A percentile compares a stretch with the other conserved stretches of the same genome.
Evolutionary conservation across 2,888 invertebrate genomes (phyloP).

Genomic region (Leptogaster cylindrica): DNA sequence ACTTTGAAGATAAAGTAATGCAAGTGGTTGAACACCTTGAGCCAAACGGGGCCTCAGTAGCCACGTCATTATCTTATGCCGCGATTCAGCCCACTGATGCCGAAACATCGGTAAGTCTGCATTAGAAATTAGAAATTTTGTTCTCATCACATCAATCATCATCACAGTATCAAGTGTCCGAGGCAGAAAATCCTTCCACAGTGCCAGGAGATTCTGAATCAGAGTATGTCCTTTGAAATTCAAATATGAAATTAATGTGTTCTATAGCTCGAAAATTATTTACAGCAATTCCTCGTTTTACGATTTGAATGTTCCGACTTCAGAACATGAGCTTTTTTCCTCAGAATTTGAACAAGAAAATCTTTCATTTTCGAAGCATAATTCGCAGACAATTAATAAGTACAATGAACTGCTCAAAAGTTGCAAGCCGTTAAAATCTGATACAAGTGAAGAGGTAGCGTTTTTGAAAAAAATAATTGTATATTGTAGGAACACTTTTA

Average conservation of each 20-base stretch:
- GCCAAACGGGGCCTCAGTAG: neutral
- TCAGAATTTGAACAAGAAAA: slow-evolving; percentile 24
- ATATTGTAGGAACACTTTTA: neutral
- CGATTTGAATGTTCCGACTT: slow-evolving; percentile 27
- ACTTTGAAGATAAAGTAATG: neutral
- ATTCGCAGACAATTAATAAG: slow-evolving; percentile 28
- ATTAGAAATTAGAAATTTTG: neutral
- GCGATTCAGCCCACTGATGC: neutral
- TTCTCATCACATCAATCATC: neutral
- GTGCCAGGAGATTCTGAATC: too few species aligned
- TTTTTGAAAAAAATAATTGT: neutral
- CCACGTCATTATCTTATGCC: too few species aligned
- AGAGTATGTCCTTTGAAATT: too few species aligned
- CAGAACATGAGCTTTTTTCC: slow-evolving; percentile 38
- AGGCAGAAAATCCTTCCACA: neutral
- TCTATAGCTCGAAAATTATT: too few species aligned
- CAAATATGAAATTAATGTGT: too few species aligned
- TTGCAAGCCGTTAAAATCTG: neutral
- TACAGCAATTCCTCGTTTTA: slow-evolving; percentile 31
- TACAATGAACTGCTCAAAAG: slow-evolving; percentile 1
- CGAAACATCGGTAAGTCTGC: neutral
- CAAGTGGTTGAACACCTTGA: neutral
- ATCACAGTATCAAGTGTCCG: neutral
- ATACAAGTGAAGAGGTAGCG: neutral
- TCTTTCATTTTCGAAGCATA: slow-evolving; percentile 4